Percentiles rank a stretch among this genome's conserved stretches.
These are phyloP conservation scores for Hippocampus mohnikei DNA, from an alignment of 2,113 vertebrate species.

Conservation along the genomic window DNA sequence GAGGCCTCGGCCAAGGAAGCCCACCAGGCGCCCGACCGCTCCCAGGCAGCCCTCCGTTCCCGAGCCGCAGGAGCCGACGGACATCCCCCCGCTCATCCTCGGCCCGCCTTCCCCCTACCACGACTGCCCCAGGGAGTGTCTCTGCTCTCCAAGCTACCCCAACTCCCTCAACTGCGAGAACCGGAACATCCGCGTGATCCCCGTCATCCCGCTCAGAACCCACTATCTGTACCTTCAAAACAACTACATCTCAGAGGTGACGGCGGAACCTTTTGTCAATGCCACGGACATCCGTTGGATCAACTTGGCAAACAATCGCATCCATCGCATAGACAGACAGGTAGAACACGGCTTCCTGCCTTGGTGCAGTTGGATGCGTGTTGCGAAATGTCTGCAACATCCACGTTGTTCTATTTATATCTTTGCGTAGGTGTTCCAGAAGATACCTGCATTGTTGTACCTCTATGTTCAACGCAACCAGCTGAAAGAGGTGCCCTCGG, in stretches of 20 bases:
- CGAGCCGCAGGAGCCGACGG: conserved; percentile 85
- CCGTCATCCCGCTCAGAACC: conserved; percentile 81
- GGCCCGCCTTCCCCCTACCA: conserved; percentile 81
- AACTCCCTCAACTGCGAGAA: conserved; percentile 93
- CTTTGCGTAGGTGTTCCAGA: conserved; percentile 76
- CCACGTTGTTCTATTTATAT: neutral
- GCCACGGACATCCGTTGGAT: conserved; percentile 86
- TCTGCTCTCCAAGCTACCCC: conserved; percentile 82
- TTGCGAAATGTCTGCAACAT: neutral
- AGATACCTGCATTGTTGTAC: conserved; percentile 83
- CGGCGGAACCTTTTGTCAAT: conserved; percentile 83
- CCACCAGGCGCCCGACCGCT: conserved; percentile 55
- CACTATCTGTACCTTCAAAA: conserved; percentile 96
- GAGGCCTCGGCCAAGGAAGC: conserved; percentile 61
- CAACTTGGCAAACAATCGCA: conserved; percentile 93
- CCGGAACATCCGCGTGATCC: conserved; percentile 88
- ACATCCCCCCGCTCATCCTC: conserved; percentile 85
- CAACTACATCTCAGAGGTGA: conserved; percentile 91
- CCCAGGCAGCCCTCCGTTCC: conserved; percentile 41
- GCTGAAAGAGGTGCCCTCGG: conserved; percentile 84
- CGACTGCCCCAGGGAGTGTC: conserved; percentile 90
- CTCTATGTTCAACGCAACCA: conserved; percentile 88
- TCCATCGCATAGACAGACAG: conserved; percentile 81
- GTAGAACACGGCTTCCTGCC: conserved; percentile 27
- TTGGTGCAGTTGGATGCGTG: neutral